Evolutionary conservation across 2,888 invertebrate species (phyloP).

Genomic region (Torymus auratus): DNA sequence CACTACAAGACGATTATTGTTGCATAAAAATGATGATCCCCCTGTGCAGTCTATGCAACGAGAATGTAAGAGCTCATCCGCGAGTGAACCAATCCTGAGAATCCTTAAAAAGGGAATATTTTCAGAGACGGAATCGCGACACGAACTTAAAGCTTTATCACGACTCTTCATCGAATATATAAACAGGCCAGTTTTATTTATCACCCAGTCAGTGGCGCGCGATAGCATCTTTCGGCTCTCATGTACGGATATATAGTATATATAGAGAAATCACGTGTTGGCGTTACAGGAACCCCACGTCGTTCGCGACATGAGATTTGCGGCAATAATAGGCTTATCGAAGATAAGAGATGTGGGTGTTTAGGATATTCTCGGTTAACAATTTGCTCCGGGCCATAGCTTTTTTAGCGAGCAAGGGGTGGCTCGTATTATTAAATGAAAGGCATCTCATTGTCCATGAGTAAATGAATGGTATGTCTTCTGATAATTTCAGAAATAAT

Average conservation of each 20-base stretch:
- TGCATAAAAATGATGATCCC: too few relatives aligned
- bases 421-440: too few relatives aligned
- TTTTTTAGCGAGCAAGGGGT: too few relatives aligned
- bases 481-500: too few relatives aligned
- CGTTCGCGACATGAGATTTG: background rate
- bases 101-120: slow-evolving; percentile 7
- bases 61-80: too few relatives aligned
- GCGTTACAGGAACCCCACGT: slow-evolving; percentile 7
- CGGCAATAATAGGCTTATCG: slow-evolving; percentile 29
- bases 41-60: too few relatives aligned
- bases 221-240: slow-evolving; percentile 32
- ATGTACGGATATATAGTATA: background rate
- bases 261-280: background rate
- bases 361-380: too few relatives aligned
- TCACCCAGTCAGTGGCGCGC: slow-evolving; percentile 28
- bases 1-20: too few relatives aligned
- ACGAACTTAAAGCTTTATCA: slow-evolving; percentile 30
- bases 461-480: too few relatives aligned
- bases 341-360: background rate
- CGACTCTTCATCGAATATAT: slow-evolving; percentile 33
- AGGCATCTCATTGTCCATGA: too few relatives aligned
- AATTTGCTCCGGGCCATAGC: too few relatives aligned
- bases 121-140: background rate
- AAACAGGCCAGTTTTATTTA: slow-evolving; percentile 46
- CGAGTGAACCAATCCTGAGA: background rate